Conservation (phyloP, 2,113 vertebrate genomes). For the Datnioides undecimradiatus region DNA sequence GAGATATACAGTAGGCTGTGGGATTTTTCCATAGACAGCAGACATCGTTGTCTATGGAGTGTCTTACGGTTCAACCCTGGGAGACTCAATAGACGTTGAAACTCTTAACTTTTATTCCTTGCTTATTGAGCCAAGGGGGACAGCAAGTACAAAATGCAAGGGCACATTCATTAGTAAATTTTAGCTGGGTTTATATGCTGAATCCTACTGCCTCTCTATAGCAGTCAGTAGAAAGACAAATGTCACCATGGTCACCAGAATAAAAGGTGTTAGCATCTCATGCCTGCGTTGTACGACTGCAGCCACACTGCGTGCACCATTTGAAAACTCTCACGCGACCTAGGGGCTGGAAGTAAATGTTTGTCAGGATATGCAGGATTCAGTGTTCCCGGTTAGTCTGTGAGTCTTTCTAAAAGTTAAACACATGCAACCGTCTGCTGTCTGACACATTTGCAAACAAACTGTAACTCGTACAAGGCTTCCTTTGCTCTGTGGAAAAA, state of each 20-base stretch:
- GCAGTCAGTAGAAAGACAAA: constrained; percentile 9
- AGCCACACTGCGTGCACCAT: too few species aligned
- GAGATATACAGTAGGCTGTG: too few species aligned
- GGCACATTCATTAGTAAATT: constrained; percentile 16
- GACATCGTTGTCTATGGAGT: background rate
- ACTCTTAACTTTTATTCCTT: constrained; percentile 7
- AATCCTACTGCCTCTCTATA: background rate
- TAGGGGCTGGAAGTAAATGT: background rate
- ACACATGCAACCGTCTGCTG: background rate
- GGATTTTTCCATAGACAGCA: constrained; percentile 1
- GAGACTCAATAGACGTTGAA: constrained; percentile 15
- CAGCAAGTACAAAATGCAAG: background rate
- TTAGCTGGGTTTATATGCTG: constrained; percentile 2
- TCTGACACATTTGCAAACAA: constrained; percentile 19
- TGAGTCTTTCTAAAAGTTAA: background rate
- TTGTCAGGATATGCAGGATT: background rate
- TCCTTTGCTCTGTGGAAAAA: constrained; percentile 34
- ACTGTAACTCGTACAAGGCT: constrained; percentile 31
- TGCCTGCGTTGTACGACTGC: too few species aligned
- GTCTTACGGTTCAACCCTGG: constrained; percentile 4
- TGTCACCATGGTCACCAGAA: background rate
- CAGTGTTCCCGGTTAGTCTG: background rate
- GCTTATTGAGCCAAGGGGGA: background rate
- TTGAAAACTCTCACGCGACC: background rate
- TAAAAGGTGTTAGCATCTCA: constrained; percentile 1